A percentile compares a stretch with the other conserved stretches of the same genome.
phyloP scores from a whole-genome alignment of 2,888 invertebrate species.

The Pogonocherus hispidulus region DNA sequence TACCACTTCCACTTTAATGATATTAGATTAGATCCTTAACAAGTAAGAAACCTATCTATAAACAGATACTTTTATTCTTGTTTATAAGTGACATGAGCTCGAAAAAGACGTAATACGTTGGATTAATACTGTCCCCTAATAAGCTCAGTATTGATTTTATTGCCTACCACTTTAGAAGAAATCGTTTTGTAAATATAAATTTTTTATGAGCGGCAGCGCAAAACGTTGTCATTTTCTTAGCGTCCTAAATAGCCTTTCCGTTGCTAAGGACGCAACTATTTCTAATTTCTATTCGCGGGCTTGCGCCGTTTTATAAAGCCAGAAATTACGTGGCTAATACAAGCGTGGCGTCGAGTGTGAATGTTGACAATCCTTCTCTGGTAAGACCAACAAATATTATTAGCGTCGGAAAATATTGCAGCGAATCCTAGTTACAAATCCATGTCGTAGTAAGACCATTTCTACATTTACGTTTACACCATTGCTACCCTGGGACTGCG shows the following conservation, averaged over 20 bases:
- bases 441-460: no score
- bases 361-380: conserved; percentile 26
- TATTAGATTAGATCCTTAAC: no score
- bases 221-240: conserved; percentile 20
- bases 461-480: background rate
- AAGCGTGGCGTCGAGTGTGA: conserved; percentile 64
- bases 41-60: no score
- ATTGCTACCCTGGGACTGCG: conserved; percentile 21
- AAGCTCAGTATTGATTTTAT: background rate
- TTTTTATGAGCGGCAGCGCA: conserved; percentile 12
- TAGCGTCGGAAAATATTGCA: background rate
- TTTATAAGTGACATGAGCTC: no score
- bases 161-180: conserved; percentile 3
- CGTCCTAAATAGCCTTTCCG: conserved; percentile 13
- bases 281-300: conserved; percentile 29
- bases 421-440: background rate
- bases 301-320: conserved; percentile 24
- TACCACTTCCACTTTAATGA: no score
- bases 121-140: background rate
- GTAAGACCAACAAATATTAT: conserved; percentile 10
- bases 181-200: conserved; percentile 26
- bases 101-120: background rate
- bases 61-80: no score
- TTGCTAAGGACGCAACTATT: conserved; percentile 35
- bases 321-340: conserved; percentile 67